A percentile compares a stretch with the other conserved stretches of the same genome.
phyloP scores from a whole-genome alignment of 2,888 invertebrate genomes.

The Oscheius sp. region DNA sequence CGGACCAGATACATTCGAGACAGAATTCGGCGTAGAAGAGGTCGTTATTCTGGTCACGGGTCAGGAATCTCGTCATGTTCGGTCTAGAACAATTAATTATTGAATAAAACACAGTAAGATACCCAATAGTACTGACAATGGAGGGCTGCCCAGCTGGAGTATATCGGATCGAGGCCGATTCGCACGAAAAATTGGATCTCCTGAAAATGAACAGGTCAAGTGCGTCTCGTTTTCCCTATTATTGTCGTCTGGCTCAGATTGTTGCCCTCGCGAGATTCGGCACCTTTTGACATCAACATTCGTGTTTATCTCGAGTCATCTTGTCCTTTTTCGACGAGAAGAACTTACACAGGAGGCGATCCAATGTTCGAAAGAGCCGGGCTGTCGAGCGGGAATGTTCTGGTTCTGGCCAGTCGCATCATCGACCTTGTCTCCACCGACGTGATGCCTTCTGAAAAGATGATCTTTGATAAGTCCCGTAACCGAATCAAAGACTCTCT shows the following conservation, averaged over 20 bases:
- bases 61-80: slow-evolving; percentile 30
- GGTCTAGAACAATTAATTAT: not conserved
- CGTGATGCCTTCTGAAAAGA: slow-evolving; percentile 4
- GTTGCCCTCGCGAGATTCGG: not conserved
- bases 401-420: slow-evolving; percentile 26
- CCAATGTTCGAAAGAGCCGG: slow-evolving; percentile 34
- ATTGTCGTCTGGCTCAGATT: not conserved
- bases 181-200: not conserved
- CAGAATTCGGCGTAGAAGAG: slow-evolving; percentile 88
- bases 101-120: not conserved
- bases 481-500: slow-evolving; percentile 7
- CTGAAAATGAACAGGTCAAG: not conserved
- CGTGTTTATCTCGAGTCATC: no score
- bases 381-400: slow-evolving; percentile 32
- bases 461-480: slow-evolving; percentile 1
- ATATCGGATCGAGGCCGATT: not conserved
- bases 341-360: slow-evolving; percentile 28
- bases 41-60: slow-evolving; percentile 72
- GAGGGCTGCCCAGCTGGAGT: slow-evolving; percentile 1
- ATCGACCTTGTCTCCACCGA: slow-evolving; percentile 30
- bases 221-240: not conserved
- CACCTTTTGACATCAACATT: slow-evolving; percentile 3
- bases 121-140: not conserved
- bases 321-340: no score
- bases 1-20: slow-evolving; percentile 90